A percentile compares a stretch with the other conserved stretches of the same genome.
These are phyloP conservation scores for Morinoia aosen DNA, from an alignment of 2,888 invertebrate species.

Conservation along the genomic window DNA sequence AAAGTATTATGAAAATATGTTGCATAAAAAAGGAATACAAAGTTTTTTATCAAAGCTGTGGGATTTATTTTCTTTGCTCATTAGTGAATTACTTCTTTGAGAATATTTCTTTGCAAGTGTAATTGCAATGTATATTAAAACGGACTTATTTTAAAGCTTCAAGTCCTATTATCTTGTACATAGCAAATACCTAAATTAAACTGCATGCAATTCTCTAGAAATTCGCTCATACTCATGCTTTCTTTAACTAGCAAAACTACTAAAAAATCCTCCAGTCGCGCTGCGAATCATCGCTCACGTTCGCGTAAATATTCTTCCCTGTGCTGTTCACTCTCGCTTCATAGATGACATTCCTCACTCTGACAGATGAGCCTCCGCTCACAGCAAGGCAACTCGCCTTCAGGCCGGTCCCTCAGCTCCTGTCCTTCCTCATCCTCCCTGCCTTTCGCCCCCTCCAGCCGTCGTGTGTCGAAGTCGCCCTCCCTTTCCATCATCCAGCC, in stretches of 20 bases:
- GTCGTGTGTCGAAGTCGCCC: constrained; percentile 36
- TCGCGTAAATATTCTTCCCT: no score
- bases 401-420: not conserved
- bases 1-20: no score
- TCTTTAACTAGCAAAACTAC: not conserved
- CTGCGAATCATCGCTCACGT: not conserved
- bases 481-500: constrained; percentile 44
- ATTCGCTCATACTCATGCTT: not conserved
- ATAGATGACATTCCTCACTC: not conserved
- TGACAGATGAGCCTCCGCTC: constrained; percentile 34
- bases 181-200: no score
- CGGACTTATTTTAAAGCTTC: no score
- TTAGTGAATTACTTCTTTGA: no score
- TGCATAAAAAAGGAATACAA: no score
- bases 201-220: no score
- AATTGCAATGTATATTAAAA: no score
- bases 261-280: not conserved
- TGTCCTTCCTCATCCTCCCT: constrained; percentile 32
- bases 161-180: no score
- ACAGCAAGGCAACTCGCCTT: constrained; percentile 18
- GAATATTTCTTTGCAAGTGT: no score
- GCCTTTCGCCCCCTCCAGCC: not conserved
- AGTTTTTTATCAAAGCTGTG: no score
- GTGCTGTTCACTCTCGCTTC: not conserved
- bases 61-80: no score